These are phyloP conservation scores for Nothocercus nigrocapillus DNA, from an alignment of 2,113 vertebrate genomes.

Conservation along the genomic window DNA sequence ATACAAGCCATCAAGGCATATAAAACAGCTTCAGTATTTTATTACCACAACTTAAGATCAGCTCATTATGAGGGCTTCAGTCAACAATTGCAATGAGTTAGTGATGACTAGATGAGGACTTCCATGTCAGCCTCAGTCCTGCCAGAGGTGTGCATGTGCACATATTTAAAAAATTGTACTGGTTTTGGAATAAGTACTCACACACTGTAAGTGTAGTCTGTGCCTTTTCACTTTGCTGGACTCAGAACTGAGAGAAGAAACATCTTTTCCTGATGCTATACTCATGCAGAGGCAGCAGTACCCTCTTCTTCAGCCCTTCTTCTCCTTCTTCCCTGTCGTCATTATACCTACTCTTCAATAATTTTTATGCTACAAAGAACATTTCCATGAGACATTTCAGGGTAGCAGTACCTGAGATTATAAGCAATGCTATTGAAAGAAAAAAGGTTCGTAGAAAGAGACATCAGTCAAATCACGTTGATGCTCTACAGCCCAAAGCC, in stretches of 20 bases:
- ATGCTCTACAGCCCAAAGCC: neutral
- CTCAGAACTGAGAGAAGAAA: neutral
- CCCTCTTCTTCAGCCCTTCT: neutral
- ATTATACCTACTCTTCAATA: neutral
- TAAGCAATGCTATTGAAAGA: neutral
- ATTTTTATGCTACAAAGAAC: neutral
- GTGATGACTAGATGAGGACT: neutral
- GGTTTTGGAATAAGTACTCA: neutral
- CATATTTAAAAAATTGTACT: neutral
- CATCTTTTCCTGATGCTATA: neutral
- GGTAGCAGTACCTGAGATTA: neutral
- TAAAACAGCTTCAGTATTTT: neutral
- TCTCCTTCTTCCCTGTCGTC: neutral
- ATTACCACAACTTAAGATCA: neutral
- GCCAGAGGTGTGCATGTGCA: neutral
- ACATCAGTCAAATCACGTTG: neutral
- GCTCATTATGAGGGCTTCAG: neutral
- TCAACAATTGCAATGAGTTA: neutral
- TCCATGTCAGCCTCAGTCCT: fast-evolving
- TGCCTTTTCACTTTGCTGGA: neutral
- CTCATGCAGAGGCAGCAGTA: neutral
- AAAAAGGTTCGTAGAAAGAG: neutral
- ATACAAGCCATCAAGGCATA: neutral
- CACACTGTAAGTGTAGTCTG: neutral
- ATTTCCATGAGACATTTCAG: neutral